Percentiles rank a stretch among this genome's conserved stretches.
Evolutionary conservation across 2,888 invertebrate genomes (phyloP).

Genomic region (Stenotaenia linearis): DNA sequence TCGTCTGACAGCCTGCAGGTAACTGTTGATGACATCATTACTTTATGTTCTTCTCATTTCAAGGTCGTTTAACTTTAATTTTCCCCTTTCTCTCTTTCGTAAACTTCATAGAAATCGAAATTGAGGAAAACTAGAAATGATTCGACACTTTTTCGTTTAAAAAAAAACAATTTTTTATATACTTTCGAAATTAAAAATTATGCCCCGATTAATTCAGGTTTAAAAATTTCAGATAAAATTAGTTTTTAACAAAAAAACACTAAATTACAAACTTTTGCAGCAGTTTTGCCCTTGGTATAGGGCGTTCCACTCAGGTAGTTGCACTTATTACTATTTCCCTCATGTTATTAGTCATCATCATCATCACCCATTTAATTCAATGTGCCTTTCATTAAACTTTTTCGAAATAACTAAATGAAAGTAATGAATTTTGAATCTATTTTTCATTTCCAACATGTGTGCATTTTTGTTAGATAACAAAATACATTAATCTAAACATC

Average conservation of each 20-base stretch:
- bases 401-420: neutral
- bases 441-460: neutral
- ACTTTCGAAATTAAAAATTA: too few relatives aligned
- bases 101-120: too few relatives aligned
- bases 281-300: neutral
- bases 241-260: too few relatives aligned
- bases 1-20: constrained; percentile 27
- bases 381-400: neutral
- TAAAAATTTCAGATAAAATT: too few relatives aligned
- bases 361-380: neutral
- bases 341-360: neutral
- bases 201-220: too few relatives aligned
- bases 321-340: neutral
- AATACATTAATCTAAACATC: neutral
- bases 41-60: neutral
- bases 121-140: too few relatives aligned
- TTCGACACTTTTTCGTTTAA: too few relatives aligned
- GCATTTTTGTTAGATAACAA: neutral
- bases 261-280: too few relatives aligned
- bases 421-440: neutral
- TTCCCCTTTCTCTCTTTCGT: neutral
- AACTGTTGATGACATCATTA: neutral
- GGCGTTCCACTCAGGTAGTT: neutral
- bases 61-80: neutral
- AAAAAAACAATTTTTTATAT: too few relatives aligned